Evolutionary conservation across 1,140 invertebrate genomes (phyloP).

Genomic region (Apis dorsata): DNA sequence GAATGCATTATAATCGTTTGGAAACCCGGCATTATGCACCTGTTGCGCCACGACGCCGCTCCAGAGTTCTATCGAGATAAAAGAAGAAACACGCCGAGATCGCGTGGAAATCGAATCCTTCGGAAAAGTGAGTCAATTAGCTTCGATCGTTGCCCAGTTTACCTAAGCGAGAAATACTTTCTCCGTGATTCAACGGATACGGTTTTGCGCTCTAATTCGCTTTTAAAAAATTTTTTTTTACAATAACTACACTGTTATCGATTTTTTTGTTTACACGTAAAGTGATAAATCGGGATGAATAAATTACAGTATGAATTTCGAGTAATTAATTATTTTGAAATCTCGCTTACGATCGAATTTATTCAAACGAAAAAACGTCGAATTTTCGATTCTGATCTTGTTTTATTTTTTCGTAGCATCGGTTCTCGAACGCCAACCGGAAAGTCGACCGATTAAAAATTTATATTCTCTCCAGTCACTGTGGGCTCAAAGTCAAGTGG

Average conservation of each 20-base stretch:
- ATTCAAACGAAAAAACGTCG: background rate
- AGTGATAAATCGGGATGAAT: too few relatives aligned
- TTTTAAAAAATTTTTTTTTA: conserved; percentile 1
- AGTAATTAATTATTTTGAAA: too few relatives aligned
- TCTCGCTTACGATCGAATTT: background rate
- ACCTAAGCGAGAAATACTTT: conserved; percentile 11
- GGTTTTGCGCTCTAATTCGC: background rate
- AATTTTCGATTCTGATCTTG: background rate
- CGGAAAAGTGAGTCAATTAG: background rate
- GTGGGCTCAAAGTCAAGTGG: background rate
- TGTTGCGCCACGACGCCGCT: conserved; percentile 22
- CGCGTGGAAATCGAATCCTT: background rate
- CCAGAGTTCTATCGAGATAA: background rate
- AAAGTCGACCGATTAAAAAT: conserved; percentile 41
- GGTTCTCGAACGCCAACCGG: background rate
- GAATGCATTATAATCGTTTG: conserved; percentile 23
- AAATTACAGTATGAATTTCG: too few relatives aligned
- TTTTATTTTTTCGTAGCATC: background rate
- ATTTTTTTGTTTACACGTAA: background rate
- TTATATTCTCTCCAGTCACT: conserved; percentile 27
- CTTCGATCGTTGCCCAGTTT: conserved; percentile 4
- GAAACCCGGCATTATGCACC: conserved; percentile 35
- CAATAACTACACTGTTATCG: too few relatives aligned
- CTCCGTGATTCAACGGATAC: conserved; percentile 7
- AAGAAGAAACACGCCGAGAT: background rate